Evolutionary conservation across 2,113 vertebrate species (phyloP).

Genomic region (Rhinolophus sinicus): DNA sequence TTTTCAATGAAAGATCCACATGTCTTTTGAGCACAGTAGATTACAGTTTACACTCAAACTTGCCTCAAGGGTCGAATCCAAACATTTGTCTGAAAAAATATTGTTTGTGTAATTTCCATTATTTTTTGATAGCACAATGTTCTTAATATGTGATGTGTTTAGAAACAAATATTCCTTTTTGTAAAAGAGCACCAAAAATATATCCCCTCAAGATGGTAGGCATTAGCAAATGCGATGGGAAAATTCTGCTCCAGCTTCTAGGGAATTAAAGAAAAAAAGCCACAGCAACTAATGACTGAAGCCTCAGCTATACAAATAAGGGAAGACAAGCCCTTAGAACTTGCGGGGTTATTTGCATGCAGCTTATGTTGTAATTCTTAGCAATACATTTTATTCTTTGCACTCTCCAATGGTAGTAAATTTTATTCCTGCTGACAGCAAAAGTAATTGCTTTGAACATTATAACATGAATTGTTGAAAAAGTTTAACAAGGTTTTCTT

Average conservation of each 20-base stretch:
- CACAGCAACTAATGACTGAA: background rate
- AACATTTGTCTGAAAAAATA: background rate
- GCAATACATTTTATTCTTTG: slow-evolving; percentile 70
- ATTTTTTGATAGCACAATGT: background rate
- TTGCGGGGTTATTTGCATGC: slow-evolving; percentile 62
- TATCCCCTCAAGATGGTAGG: background rate
- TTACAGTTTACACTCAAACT: background rate
- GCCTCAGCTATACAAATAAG: background rate
- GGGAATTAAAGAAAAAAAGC: background rate
- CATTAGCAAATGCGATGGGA: background rate
- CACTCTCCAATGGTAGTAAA: slow-evolving; percentile 73
- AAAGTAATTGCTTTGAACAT: slow-evolving; percentile 78
- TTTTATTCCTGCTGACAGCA: slow-evolving; percentile 74
- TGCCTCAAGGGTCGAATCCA: background rate
- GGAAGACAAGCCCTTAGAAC: slow-evolving; percentile 38
- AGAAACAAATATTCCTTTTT: background rate
- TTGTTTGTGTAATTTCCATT: background rate
- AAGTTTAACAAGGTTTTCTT: slow-evolving; percentile 73
- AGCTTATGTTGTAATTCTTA: slow-evolving; percentile 60
- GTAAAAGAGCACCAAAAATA: background rate
- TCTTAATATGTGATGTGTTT: background rate
- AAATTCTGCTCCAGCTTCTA: background rate
- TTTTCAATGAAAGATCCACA: background rate
- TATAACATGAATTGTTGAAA: slow-evolving; percentile 63
- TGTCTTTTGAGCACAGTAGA: background rate